Evolutionary conservation across 2,888 invertebrate species (phyloP).

Genomic region (Leistus spinibarbis): DNA sequence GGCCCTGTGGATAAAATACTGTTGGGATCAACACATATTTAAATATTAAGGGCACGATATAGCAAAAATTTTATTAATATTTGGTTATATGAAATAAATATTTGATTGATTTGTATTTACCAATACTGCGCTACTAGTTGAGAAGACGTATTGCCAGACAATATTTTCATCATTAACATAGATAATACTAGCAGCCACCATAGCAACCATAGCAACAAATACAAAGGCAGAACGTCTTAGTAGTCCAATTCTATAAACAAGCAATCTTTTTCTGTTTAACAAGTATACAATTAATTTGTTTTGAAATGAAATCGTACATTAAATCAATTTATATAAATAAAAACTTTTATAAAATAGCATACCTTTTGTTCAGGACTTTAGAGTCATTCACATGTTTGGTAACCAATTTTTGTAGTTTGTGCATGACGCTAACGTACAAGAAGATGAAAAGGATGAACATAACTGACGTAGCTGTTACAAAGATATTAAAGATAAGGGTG

Average conservation of each 20-base stretch:
- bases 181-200: constrained; percentile 67
- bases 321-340: not conserved
- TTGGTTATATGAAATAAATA: not conserved
- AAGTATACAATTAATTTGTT: not conserved
- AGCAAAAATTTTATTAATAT: not conserved
- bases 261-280: not conserved
- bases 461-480: constrained; percentile 70
- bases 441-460: constrained; percentile 71
- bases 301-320: not conserved
- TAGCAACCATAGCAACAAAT: constrained; percentile 64
- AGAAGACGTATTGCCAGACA: constrained; percentile 64
- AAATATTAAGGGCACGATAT: not conserved
- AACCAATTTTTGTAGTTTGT: constrained; percentile 64
- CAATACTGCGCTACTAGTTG: constrained; percentile 62
- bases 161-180: constrained; percentile 67
- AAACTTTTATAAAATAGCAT: constrained; percentile 43
- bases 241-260: constrained; percentile 63
- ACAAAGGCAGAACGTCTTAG: constrained; percentile 67
- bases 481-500: constrained; percentile 67
- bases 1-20: constrained; percentile 59
- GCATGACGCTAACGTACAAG: constrained; percentile 70
- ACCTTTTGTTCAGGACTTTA: constrained; percentile 64
- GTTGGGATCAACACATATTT: no score
- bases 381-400: constrained; percentile 67
- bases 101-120: constrained; percentile 63